Evolutionary conservation across 1,140 invertebrate species (phyloP), one percentile per base, ranked within the genome.

Genomic region (Acyrthosiphon pisum): DNA sequence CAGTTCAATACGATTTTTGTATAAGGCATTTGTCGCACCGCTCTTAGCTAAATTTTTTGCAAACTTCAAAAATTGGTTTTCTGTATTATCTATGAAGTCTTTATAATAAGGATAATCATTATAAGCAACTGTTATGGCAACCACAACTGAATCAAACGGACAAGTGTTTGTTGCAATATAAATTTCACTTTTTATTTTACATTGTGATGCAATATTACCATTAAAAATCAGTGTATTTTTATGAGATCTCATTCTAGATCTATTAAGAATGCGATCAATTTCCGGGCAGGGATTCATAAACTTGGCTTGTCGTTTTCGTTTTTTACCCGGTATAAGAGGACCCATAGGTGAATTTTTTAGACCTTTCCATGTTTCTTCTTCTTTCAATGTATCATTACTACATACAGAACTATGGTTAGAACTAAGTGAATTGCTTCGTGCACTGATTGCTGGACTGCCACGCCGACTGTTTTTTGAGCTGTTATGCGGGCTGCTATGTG

Each of bases 291-390:
- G 11, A n/a, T 76, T n/a, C n/a, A 76, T 76, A 76, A 35, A 76
- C 11, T 76, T 76, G n/a, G 68, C 30, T 76, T 35, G 8, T 76
- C n/a, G 11, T 76, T n/a, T n/a, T 76, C 30, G 11, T 76, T 76
- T 76, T 35, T 76, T 76, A 26, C 35, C n/a, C 9, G 68, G 1
- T 35, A 76, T 9, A 76, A 76, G n/a, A n/a, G 68, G n/a, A n/a
- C n/a, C 68, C n/a, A 35, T n/a, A n/a, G 30, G 68, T 35, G 30
- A 14, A n/a, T 76, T n/a, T 76, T n/a, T 14, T n/a, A 76, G n/a
- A n/a, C 68, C 68, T n/a, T 26, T n/a, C 26, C 68, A 76, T 76
- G 68, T 76, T 76, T 76, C 68, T 76, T 76, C 68, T 76, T 76
- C 68, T 3, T 76, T 76, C 30, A 76, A 76, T 11, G 68, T 30